Conservation (phyloP, 30 jellyfish, hydroid and myxozoan species). For the Pseudorhiza aurosa region DNA sequence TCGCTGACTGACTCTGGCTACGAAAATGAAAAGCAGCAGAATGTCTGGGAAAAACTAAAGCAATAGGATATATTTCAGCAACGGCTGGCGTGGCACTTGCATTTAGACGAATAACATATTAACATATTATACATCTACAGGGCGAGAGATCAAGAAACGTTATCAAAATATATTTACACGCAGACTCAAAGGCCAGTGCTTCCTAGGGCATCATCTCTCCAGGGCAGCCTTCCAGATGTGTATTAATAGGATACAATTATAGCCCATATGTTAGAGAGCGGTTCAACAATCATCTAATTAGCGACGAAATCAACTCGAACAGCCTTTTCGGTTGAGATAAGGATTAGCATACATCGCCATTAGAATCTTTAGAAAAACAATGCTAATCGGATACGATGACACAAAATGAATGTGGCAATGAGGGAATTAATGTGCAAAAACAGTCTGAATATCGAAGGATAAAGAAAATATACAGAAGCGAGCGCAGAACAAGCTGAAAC, state of each 20-base stretch:
- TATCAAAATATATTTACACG: too few species aligned
- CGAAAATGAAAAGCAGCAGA: too few species aligned
- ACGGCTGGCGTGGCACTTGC: too few species aligned
- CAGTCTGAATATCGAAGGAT: conserved; percentile 32
- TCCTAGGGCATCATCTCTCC: too few species aligned
- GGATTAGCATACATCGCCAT: conserved; percentile 5
- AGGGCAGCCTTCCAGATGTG: too few species aligned
- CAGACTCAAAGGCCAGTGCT: too few species aligned
- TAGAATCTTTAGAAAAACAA: conserved; percentile 57
- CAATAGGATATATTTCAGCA: too few species aligned
- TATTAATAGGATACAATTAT: neutral
- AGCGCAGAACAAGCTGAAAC: neutral
- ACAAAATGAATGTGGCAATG: conserved; percentile 47
- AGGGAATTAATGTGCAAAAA: conserved; percentile 43
- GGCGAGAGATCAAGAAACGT: too few species aligned
- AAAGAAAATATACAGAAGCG: neutral
- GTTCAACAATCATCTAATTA: conserved; percentile 20
- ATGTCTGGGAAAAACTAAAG: too few species aligned
- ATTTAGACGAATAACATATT: too few species aligned
- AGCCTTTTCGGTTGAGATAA: neutral
- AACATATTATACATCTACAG: too few species aligned
- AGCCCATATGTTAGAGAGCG: neutral
- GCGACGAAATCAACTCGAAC: conserved; percentile 1
- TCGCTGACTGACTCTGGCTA: too few species aligned
- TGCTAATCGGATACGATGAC: conserved; percentile 70